Evolutionary conservation across 2,113 vertebrate species (phyloP), one percentile per base, ranked within the genome.

Genomic region (Verasper variegatus): DNA sequence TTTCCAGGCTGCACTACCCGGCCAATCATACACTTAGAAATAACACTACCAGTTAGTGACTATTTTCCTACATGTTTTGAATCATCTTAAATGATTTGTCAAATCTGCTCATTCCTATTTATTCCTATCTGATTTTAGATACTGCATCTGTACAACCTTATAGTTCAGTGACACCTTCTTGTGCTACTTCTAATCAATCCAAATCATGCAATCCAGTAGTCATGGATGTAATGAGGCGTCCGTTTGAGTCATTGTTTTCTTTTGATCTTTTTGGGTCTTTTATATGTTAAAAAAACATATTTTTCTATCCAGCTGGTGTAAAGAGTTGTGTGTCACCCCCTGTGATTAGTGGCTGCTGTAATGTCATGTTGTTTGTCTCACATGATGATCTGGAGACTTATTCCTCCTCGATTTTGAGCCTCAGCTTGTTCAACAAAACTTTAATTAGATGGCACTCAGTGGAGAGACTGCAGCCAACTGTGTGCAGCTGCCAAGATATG

Each of bases 361-460:
- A 14, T 14, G 8, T 11, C 51, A 31, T 45, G 54, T 55, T 72
- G 35, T 55, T 66, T 64, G 40, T 21, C 23, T 80, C 3, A 14
- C 27, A 68, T n/a, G 45, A 64, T 27, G 51, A 31, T 67, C 49
- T 62, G 1, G 65, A 80, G 60, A 61, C 63, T 69, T 24, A 1
- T 37, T 69, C 56, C 61, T 56, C 55, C 24, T 52, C 63, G 68
- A 51, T 56, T 31, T 67, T 62, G 66, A 69, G 81, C 82, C 77
- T 81, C 64, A 23, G 76, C 71, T 71, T 81, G 71, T 74, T 76
- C 8, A 77, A 64, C 68, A 42, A 70, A 69, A 77, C 49, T 82
- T 73, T 78, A 81, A 84, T 83, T 82, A 74, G 61, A 80, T 78
- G 59, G 76, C 72, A 35, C 62, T 63, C 58, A 21, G 60, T 0